Evolutionary conservation across 1,140 invertebrate species (phyloP).

Genomic region (Ectropis grisescens): DNA sequence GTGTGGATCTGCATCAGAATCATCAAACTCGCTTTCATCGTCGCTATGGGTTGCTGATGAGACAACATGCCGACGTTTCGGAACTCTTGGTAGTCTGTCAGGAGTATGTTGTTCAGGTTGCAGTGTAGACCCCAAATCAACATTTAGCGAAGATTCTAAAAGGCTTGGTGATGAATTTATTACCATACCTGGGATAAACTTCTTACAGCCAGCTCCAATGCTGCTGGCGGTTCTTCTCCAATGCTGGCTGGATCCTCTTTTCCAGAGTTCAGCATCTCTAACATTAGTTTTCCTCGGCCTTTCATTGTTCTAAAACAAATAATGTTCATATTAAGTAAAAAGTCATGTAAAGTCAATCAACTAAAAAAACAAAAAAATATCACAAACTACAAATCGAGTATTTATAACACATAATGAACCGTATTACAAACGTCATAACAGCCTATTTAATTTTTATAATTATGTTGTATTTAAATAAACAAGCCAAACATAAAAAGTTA

Average conservation of each 20-base stretch:
- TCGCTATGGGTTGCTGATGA: slow-evolving; percentile 4
- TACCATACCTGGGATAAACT: slow-evolving; percentile 3
- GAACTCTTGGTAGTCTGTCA: slow-evolving; percentile 3
- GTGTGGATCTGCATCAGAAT: slow-evolving; percentile 8
- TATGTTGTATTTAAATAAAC: neutral
- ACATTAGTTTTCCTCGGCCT: slow-evolving; percentile 5
- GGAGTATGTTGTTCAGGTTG: neutral
- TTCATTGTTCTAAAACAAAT: slow-evolving; percentile 6
- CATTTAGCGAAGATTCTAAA: slow-evolving; percentile 2
- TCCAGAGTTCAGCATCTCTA: too few relatives aligned
- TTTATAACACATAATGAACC: too few relatives aligned
- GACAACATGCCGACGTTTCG: slow-evolving; percentile 2
- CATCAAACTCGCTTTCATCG: slow-evolving; percentile 7
- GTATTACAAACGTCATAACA: too few relatives aligned
- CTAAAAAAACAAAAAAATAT: slow-evolving; percentile 4
- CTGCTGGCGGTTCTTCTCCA: too few relatives aligned
- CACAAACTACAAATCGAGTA: too few relatives aligned
- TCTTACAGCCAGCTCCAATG: neutral
- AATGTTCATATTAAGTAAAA: slow-evolving; percentile 4
- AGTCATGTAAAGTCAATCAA: slow-evolving; percentile 5
- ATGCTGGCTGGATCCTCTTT: too few relatives aligned
- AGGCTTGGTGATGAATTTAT: slow-evolving; percentile 5
- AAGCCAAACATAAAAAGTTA: slow-evolving; percentile 1
- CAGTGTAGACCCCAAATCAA: too few relatives aligned
- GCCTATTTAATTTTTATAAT: too few relatives aligned